Base-by-base conservation (phyloP, 2,888 invertebrate genomes). In the Tinea semifulvella region DNA sequence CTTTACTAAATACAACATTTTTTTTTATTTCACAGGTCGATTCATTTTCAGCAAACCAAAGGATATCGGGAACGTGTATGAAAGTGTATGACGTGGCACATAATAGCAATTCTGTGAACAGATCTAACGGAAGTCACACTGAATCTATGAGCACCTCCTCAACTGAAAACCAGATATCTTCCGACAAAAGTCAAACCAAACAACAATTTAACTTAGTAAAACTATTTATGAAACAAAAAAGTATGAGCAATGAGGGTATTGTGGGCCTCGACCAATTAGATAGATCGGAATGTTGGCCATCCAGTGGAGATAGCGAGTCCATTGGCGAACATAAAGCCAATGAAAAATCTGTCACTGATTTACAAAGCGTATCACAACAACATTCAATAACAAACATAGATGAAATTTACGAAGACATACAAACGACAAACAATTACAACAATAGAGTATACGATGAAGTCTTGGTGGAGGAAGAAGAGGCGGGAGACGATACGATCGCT, bases 141-240 rank as follows among this genome's bases (percentile, higher is more conserved):
- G 82, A 82, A 53, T 74, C 79, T 22, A 81, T 82, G 82, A 81
- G 81, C 52, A 80, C 80, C 36, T 82, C 82, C 22, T 81, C 82
- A 11, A 80, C 79, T 42, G 82, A 82, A 50, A 79, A 80, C 55
- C 80, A 76, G 53, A 66, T 73, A 14, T 72, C 77, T 40, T 68
- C 76, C 20, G 80, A 81, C 40, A 81, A 77, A 65, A 82, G 74
- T 55, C 79, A 75, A 69, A 84, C 87, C 54, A 86, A 89, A 50
- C 88, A 88, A 58, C 87, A 90, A 53, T 88, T 94, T 65, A 94
- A 89, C 69, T 84, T 94, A 60, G 91, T 94, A 35, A 91, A 91
- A 68, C 80, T 94, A 52, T 94, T 94, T 62, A 94, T 94, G 84
- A 93, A 94, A 67, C 94, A 94, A 63, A 92, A 92, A 66, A 92